Evolutionary conservation across 2,797 vertebrate genomes (phyloP).

Genomic region (Pteronotus mesoamericanus): DNA sequence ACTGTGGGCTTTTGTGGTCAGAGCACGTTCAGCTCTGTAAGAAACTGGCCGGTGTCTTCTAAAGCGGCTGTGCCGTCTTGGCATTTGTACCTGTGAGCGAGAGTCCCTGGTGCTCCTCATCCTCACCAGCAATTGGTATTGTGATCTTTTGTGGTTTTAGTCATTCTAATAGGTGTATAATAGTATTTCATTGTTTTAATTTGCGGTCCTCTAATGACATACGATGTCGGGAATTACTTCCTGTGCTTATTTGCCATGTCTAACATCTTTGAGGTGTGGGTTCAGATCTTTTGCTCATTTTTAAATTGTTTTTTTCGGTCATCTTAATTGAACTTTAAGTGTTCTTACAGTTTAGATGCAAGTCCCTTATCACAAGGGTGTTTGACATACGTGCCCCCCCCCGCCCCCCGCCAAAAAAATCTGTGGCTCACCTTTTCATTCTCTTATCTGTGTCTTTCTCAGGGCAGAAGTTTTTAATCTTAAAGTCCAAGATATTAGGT

Average conservation of each 20-base stretch:
- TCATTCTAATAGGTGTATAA: background rate
- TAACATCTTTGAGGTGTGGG: background rate
- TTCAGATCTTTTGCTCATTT: background rate
- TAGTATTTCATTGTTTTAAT: background rate
- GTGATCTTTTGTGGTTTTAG: background rate
- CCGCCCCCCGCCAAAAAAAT: too few species aligned
- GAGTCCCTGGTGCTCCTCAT: background rate
- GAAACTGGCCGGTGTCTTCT: background rate
- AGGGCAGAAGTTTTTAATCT: background rate
- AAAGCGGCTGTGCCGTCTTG: rapidly evolving
- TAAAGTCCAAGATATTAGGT: background rate
- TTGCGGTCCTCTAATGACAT: background rate
- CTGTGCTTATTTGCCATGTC: background rate
- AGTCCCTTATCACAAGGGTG: background rate
- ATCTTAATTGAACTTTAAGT: background rate
- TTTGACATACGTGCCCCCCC: background rate
- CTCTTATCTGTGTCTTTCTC: background rate
- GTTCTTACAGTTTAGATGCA: background rate
- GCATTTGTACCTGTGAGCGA: rapidly evolving
- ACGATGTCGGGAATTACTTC: background rate
- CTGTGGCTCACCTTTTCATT: background rate
- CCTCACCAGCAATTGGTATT: background rate
- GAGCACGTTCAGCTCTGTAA: background rate
- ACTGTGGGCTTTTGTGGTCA: background rate
- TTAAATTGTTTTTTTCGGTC: background rate